These are phyloP conservation scores for Hymenochirus boettgeri DNA, from an alignment of 2,113 vertebrate species.

Conservation along the genomic window DNA sequence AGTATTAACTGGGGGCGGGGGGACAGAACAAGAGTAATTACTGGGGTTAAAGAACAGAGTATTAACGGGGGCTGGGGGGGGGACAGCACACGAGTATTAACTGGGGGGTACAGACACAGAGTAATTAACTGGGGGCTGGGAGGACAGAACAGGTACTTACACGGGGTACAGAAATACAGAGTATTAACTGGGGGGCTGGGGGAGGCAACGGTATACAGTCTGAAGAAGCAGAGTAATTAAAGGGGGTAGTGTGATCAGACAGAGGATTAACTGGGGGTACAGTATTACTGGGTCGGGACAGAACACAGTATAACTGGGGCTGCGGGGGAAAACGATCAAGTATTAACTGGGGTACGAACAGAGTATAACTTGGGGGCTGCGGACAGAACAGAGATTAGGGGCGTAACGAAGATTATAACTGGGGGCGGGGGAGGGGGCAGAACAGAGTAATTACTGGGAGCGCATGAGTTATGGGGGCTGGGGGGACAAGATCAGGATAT, in stretches of 20 bases:
- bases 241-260: background rate
- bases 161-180: background rate
- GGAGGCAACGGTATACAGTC: no score
- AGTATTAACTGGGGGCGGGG: no score
- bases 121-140: background rate
- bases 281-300: no score
- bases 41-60: no score
- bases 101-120: slow-evolving; percentile 3
- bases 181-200: no score
- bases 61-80: slow-evolving; percentile 48
- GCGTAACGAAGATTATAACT: background rate
- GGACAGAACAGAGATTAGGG: no score
- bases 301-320: no score
- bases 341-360: no score
- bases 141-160: background rate
- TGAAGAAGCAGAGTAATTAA: no score
- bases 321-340: no score
- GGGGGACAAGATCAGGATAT: background rate
- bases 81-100: slow-evolving; percentile 43
- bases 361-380: no score
- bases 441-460: background rate
- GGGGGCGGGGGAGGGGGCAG: background rate
- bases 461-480: background rate
- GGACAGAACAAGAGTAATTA: slow-evolving; percentile 39
- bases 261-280: no score